Evolutionary conservation across 2,797 vertebrate genomes (phyloP), one percentile per base, ranked within the genome.

Genomic region (Halcyon smyrnensis): DNA sequence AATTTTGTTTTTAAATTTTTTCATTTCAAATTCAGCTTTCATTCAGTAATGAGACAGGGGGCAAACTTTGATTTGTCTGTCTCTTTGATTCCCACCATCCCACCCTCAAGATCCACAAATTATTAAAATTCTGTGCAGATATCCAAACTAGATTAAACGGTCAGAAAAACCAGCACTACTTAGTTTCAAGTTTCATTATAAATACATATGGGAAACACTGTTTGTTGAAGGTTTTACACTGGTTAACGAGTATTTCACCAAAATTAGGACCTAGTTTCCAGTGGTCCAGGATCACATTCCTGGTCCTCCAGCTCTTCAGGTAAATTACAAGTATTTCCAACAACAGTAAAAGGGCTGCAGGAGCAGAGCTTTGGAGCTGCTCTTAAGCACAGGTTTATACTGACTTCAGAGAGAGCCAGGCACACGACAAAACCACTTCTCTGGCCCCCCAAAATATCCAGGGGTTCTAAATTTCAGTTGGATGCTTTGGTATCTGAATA

Each of bases 161-260:
- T 92, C 79, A 81, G 37, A 65, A 43, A 83, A 79, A 90, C 69
- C n/a, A 81, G 41, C 15, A 50, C 50, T 78, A 62, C 34, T 68
- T 59, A 62, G 83, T 78, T 88, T 91, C 1, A 4, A 69, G 30
- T 92, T 96, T 87, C 84, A 85, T 41, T 75, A 64, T 28, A 91
- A 74, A 71, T 57, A 87, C 9, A 85, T 59, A 75, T 12, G 48
- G 74, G 65, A 91, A 94, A 89, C 23, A 62, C 28, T 50, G 57
- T 43, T 78, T 85, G 32, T 56, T 94, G 64, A 94, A 92, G 51
- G n/a, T 91, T 94, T 93, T 78, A 65, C 27, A 84, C 11, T 75
- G 79, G 89, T 73, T 86, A 93, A 93, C 67, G 51, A 91, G 43
- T 75, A 81, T 81, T 86, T 91, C 39, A 92, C 37, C 39, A n/a